These are phyloP conservation scores for Alethe castanea DNA, from an alignment of 2,113 vertebrate species.

Conservation along the genomic window DNA sequence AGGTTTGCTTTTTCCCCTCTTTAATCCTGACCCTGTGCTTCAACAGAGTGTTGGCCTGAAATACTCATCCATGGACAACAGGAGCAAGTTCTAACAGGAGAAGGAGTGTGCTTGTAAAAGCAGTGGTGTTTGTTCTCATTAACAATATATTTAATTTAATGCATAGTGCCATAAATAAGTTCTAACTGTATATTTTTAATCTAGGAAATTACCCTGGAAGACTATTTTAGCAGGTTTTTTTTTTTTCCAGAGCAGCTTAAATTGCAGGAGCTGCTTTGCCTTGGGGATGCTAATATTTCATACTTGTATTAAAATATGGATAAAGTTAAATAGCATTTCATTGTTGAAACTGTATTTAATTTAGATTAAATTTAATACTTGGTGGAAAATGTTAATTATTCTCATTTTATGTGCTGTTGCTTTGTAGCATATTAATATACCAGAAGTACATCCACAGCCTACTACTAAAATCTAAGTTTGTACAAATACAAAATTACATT, in stretches of 20 bases:
- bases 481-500: background rate
- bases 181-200: background rate
- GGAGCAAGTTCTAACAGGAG: background rate
- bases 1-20: background rate
- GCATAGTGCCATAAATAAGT: background rate
- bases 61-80: background rate
- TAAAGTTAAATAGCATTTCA: background rate
- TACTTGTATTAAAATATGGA: background rate
- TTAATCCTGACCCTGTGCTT: background rate
- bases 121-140: background rate
- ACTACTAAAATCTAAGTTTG: background rate
- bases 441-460: background rate
- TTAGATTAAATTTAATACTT: background rate
- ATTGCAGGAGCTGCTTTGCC: background rate
- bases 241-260: background rate
- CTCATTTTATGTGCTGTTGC: background rate
- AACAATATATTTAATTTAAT: background rate
- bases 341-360: background rate
- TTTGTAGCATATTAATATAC: background rate
- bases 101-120: background rate
- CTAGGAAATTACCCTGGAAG: background rate
- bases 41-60: background rate
- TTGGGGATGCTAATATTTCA: background rate
- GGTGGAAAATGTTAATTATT: conserved; percentile 16
- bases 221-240: background rate